phyloP scores from a whole-genome alignment of 1,140 invertebrate genomes.

The Eciton burchellii region DNA sequence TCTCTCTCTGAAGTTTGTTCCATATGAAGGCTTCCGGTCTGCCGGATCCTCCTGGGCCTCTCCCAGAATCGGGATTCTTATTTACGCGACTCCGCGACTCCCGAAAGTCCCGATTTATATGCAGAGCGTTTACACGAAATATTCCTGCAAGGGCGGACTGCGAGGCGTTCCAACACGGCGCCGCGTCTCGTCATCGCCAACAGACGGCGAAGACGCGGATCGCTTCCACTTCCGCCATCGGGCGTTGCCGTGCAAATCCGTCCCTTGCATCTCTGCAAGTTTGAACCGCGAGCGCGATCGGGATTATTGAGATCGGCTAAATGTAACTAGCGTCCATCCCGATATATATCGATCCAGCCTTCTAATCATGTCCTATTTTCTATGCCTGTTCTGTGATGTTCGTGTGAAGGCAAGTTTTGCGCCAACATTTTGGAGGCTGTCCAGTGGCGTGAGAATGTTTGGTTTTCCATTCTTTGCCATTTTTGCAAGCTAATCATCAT shows the following conservation, averaged over 20 bases:
- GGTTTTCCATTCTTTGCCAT: too few relatives aligned
- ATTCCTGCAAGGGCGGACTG: constrained; percentile 2
- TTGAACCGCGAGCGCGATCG: constrained; percentile 71
- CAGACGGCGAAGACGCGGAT: constrained; percentile 28
- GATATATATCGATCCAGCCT: too few relatives aligned
- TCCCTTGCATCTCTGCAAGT: constrained; percentile 77
- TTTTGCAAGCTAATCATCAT: too few relatives aligned
- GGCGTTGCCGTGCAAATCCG: constrained; percentile 57
- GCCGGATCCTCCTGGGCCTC: too few relatives aligned
- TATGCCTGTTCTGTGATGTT: too few relatives aligned
- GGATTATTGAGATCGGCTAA: constrained; percentile 45
- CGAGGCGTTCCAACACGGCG: not conserved
- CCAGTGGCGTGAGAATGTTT: too few relatives aligned
- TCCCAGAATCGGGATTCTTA: not conserved
- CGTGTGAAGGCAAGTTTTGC: too few relatives aligned
- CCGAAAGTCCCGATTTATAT: not conserved
- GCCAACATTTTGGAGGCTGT: too few relatives aligned
- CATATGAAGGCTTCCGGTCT: too few relatives aligned
- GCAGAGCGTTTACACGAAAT: not conserved
- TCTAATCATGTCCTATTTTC: too few relatives aligned
- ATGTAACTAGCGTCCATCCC: too few relatives aligned
- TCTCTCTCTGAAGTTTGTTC: too few relatives aligned
- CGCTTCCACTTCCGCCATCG: not conserved
- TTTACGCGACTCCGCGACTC: not conserved
- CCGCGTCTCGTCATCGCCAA: constrained; percentile 10